Evolutionary conservation across 2,888 invertebrate genomes (phyloP), one percentile per base, ranked within the genome.

Genomic region (Cyrtodaria siliqua): DNA sequence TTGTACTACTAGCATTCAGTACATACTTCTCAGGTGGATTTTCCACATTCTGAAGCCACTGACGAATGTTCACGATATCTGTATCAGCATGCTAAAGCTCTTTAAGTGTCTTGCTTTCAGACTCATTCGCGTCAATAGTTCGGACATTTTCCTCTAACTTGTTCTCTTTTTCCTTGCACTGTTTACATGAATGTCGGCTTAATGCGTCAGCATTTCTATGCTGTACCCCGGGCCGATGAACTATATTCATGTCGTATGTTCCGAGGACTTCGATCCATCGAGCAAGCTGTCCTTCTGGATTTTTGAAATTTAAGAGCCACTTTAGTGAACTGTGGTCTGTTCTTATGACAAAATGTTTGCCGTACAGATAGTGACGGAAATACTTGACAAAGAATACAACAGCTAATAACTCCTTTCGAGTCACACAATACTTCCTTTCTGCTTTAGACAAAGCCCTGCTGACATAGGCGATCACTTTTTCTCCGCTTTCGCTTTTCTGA

Each of bases 331-430:
- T 67, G 40, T 83, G 81, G 24, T 76, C 78, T 3, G 79, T 74
- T 57, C 81, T 50, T 4, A 76, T 40, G 55, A 70, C 42, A 44
- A 79, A 78, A 27, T 53, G 49, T 16, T 44, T 23, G 8, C 76
- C 77, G 55, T 79, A 79, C 24, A 82, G 44, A 44, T 68, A 76
- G 6, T 76, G 82, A n/a, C 60, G 38, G 44, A 68, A 82, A 23
- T 73, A 59, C 40, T 79, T 76, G 16, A 71, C 63, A 26, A 75
- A 82, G 27, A 38, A 26, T 3, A 72, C 82, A 16, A 69, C 49
- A 1, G 67, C 73, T 20, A 59, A 16, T 23, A 81, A 55, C 29
- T 77, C 73, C 38, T 69, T 69, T 18, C 77, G 14, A 12, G 66
- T 69, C 0, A 68, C 63, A 42, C 71, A 68, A 26, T 67, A 63